Evolutionary conservation across 2,888 invertebrate genomes (phyloP), one percentile per base, ranked within the genome.

Genomic region (Bellardia pandia): DNA sequence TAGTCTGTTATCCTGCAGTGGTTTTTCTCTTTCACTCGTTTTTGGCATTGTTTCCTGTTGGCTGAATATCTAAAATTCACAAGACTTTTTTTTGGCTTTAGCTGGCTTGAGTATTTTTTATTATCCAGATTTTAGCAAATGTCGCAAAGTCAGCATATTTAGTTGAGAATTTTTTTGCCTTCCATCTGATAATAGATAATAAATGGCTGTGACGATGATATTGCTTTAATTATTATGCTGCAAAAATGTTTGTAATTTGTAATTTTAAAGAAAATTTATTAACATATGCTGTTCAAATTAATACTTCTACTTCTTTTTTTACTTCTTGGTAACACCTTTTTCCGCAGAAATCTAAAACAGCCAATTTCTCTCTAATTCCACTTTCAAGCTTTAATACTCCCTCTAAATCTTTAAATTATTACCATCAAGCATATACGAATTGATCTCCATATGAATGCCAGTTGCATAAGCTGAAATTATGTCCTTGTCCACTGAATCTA

Each of bases 41-140:
- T 74, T 77, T 87, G 85, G 87, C 85, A 85, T 87, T 87, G 69
- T 71, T 87, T 81, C 74, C 84, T 85, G 72, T 87, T 87, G 85
- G 84, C 85, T 84, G 77, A 64, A 6, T 85, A 56, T 75, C 66
- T 66, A 68, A 79, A 85, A 85, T 75, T 76, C 45, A 62, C 68
- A 75, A 75, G 62, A 69, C 37, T 84, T 81, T 68, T 48, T 68
- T 42, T 68, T 86, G 80, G 81, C 72, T 86, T 75, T 4, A 85
- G 58, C 51, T 64, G 64, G 62, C 42, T 53, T 62, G 40, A 58
- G n/a, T 68, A 74, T 48, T 3, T 66, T 33, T 69, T 78, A 2
- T n/a, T 30, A 53, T 58, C 33, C n/a, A 64, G 37, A 58, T 72
- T 74, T 79, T 60, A 42, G 56, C 62, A 78, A 80, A 69, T 86